A percentile compares a stretch with the other conserved stretches of the same genome.
Evolutionary conservation across 2,888 invertebrate genomes (phyloP).

Genomic region (Celastrina argiolus): DNA sequence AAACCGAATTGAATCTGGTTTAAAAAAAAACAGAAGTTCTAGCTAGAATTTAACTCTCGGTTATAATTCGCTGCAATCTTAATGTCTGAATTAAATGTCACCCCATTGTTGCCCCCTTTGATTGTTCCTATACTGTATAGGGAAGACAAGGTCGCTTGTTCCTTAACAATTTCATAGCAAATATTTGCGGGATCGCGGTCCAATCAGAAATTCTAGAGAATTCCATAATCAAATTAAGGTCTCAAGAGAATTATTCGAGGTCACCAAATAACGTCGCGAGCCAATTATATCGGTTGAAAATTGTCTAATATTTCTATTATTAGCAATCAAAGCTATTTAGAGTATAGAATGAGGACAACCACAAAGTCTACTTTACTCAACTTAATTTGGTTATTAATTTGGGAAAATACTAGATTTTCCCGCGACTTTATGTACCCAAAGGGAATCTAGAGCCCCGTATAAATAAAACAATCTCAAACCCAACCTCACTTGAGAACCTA

Average conservation of each 20-base stretch:
- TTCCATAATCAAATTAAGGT: conserved; percentile 24
- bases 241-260: conserved; percentile 19
- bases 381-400: too few relatives aligned
- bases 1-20: too few relatives aligned
- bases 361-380: too few relatives aligned
- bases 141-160: conserved; percentile 11
- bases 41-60: too few relatives aligned
- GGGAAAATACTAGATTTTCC: too few relatives aligned
- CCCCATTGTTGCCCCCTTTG: conserved; percentile 10
- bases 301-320: conserved; percentile 10
- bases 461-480: too few relatives aligned
- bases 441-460: too few relatives aligned
- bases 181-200: conserved; percentile 23
- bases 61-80: too few relatives aligned
- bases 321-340: background rate
- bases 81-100: conserved; percentile 15
- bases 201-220: conserved; percentile 24
- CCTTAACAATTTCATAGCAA: conserved; percentile 20
- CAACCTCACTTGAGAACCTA: too few relatives aligned
- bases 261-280: background rate
- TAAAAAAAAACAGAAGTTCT: too few relatives aligned
- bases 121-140: conserved; percentile 20
- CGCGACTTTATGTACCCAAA: too few relatives aligned
- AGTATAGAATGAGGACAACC: too few relatives aligned
- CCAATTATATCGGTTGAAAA: conserved; percentile 23